Conservation (phyloP, 2,113 vertebrate genomes). For the Myiopsitta monachus region DNA sequence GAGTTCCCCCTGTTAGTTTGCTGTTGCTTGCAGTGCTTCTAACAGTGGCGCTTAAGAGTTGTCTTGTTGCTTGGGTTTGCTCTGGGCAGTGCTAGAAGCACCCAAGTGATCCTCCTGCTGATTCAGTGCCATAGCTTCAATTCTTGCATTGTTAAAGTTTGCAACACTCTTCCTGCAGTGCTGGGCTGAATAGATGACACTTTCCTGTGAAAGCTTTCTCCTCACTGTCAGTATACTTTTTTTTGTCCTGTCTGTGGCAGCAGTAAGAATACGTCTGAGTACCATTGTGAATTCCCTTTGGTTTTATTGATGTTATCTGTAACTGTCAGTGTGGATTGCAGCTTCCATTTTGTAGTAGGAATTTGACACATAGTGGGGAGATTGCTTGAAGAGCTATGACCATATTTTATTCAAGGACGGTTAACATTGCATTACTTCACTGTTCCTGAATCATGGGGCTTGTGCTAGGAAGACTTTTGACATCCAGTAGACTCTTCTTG, state of each 20-base stretch:
- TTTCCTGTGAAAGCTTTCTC: not conserved
- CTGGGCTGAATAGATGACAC: not conserved
- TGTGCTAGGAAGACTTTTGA: not conserved
- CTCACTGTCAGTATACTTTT: not conserved
- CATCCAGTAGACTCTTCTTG: not conserved
- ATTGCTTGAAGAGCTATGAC: not conserved
- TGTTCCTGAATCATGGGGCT: not conserved
- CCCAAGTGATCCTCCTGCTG: not conserved
- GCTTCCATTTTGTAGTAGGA: not conserved
- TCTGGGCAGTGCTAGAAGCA: not conserved
- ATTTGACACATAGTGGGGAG: not conserved
- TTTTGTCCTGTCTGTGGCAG: not conserved
- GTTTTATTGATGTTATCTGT: not conserved
- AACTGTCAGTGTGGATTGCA: not conserved
- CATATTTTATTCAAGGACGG: not conserved
- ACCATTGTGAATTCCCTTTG: not conserved
- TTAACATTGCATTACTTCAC: not conserved
- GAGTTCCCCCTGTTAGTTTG: not conserved
- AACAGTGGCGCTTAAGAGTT: not conserved
- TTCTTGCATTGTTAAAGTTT: rapidly evolving
- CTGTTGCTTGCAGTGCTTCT: not conserved
- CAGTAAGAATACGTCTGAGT: not conserved
- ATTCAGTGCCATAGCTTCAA: not conserved
- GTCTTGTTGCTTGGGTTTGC: rapidly evolving
- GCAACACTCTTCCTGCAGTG: not conserved